Conservation (phyloP, 2,888 invertebrate species). For the Glaucopsyche alexis region DNA sequence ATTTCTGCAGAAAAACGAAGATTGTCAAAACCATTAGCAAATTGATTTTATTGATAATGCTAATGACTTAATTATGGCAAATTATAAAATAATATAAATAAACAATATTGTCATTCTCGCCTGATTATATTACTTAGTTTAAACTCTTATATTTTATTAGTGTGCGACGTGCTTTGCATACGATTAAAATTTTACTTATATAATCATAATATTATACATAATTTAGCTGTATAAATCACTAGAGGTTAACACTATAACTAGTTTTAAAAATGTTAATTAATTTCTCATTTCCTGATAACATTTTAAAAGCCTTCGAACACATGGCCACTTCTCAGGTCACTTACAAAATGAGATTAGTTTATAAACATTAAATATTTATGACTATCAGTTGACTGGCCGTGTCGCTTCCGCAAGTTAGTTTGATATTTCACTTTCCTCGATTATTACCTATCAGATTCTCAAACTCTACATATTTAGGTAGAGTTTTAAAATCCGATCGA, state of each 20-base stretch:
- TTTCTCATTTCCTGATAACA: conserved; percentile 20
- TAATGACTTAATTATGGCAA: no score
- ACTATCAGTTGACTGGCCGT: not conserved
- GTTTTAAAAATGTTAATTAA: conserved; percentile 18
- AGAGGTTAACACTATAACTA: conserved; percentile 10
- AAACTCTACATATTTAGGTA: no score
- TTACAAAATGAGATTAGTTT: conserved; percentile 10
- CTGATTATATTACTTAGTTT: no score
- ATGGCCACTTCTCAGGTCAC: not conserved
- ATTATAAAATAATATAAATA: no score
- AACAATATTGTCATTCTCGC: no score
- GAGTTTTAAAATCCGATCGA: no score
- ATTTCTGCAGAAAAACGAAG: no score
- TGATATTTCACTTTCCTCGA: not conserved
- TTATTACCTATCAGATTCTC: no score
- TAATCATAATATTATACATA: not conserved
- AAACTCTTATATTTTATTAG: no score
- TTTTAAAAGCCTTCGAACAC: conserved; percentile 21
- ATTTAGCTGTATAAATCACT: conserved; percentile 8
- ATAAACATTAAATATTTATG: not conserved
- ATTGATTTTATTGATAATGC: no score
- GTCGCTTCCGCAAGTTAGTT: not conserved
- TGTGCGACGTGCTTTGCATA: not conserved
- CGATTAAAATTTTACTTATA: not conserved
- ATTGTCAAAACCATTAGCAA: no score